Percentiles rank a stretch among this genome's conserved stretches.
phyloP scores from a whole-genome alignment of 2,888 invertebrate genomes.

The Leucophenga maculata region DNA sequence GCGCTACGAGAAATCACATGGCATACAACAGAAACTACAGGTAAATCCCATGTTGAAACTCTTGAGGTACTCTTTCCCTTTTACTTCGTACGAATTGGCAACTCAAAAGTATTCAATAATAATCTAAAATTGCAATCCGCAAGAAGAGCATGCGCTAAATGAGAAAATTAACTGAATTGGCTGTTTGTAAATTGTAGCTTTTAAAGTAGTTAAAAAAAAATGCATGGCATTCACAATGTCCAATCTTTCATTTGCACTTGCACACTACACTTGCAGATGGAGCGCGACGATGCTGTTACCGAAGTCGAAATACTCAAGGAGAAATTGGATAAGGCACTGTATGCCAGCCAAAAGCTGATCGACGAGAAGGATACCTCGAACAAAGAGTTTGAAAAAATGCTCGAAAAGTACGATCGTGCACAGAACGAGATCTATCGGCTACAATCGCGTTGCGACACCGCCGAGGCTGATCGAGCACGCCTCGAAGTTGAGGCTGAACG shows the following conservation, averaged over 20 bases:
- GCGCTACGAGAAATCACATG: conserved; percentile 89
- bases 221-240: not conserved
- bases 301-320: conserved; percentile 91
- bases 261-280: conserved; percentile 76
- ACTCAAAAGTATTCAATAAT: conserved; percentile 5
- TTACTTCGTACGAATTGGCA: conserved; percentile 3
- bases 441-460: conserved; percentile 89
- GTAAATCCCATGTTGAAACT: conserved; percentile 70
- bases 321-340: conserved; percentile 89
- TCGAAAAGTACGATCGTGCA: conserved; percentile 93
- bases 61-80: no score
- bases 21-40: conserved; percentile 87
- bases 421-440: conserved; percentile 92
- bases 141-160: conserved; percentile 52
- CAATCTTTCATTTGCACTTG: not conserved
- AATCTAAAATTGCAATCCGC: not conserved
- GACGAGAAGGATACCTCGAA: conserved; percentile 91
- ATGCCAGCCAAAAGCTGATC: conserved; percentile 85
- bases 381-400: conserved; percentile 92
- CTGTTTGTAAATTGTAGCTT: conserved; percentile 70
- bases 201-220: conserved; percentile 10
- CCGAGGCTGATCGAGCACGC: conserved; percentile 90
- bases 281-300: conserved; percentile 87
- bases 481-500: conserved; percentile 90
- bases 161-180: conserved; percentile 57